Conservation (phyloP, 2,888 invertebrate species). For the Drosophila mayaguana region DNA sequence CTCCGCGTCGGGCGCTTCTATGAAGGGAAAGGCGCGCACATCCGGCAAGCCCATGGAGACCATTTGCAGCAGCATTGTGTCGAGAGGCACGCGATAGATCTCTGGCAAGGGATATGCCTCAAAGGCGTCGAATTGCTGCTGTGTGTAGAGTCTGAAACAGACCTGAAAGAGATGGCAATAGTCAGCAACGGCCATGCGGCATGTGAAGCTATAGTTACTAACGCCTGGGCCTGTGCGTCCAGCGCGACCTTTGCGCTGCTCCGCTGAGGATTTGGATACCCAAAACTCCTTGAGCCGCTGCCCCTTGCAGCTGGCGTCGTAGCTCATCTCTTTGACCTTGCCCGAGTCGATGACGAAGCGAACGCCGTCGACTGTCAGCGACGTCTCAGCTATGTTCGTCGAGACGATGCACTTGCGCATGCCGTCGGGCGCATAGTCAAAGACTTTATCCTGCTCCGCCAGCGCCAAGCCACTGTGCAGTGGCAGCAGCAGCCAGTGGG, state of each 20-base stretch:
- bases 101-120: constrained; percentile 96
- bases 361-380: constrained; percentile 98
- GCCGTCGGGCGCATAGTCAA: constrained; percentile 97
- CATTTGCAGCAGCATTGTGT: constrained; percentile 96
- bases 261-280: constrained; percentile 98
- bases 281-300: constrained; percentile 96
- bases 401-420: constrained; percentile 98
- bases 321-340: constrained; percentile 98
- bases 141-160: constrained; percentile 95
- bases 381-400: constrained; percentile 99
- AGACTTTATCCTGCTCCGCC: constrained; percentile 98
- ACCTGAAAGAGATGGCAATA: constrained; percentile 81
- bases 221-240: constrained; percentile 97
- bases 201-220: constrained; percentile 14
- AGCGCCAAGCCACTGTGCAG: constrained; percentile 97
- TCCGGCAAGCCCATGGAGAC: constrained; percentile 96
- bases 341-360: constrained; percentile 99
- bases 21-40: constrained; percentile 96
- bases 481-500: constrained; percentile 95
- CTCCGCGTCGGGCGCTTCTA: constrained; percentile 95
- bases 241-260: constrained; percentile 97
- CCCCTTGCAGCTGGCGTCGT: constrained; percentile 95
- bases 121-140: constrained; percentile 92
- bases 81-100: constrained; percentile 96
- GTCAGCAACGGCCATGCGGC: not conserved